These are phyloP conservation scores for Heterodera filipjevi DNA, from an alignment of 2,888 invertebrate species.

Conservation along the genomic window DNA sequence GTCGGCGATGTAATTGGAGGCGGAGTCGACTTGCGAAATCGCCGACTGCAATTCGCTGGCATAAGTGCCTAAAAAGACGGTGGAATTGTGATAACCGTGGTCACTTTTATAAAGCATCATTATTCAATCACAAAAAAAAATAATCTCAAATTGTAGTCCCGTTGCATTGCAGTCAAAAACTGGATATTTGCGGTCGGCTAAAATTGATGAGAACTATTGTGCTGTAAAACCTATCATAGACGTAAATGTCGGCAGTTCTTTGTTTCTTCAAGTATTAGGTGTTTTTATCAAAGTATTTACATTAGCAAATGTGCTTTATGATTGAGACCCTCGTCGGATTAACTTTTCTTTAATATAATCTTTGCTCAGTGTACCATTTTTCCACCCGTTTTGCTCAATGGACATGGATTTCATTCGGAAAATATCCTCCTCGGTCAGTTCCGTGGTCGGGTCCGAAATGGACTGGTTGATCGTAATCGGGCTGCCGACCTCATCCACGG, in stretches of 20 bases:
- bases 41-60: slow-evolving; percentile 55
- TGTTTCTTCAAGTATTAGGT: too few species aligned
- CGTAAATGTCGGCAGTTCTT: too few species aligned
- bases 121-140: too few species aligned
- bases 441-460: slow-evolving; percentile 37
- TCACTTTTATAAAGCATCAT: neutral
- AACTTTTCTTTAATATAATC: neutral
- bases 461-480: slow-evolving; percentile 25
- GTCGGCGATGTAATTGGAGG: slow-evolving; percentile 53
- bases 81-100: neutral
- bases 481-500: neutral
- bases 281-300: neutral
- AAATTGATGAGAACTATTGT: too few species aligned
- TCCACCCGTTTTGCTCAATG: slow-evolving; percentile 19
- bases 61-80: neutral
- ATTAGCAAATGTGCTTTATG: too few species aligned
- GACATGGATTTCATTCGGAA: slow-evolving; percentile 42
- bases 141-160: too few species aligned
- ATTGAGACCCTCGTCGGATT: too few species aligned
- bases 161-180: too few species aligned
- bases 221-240: too few species aligned
- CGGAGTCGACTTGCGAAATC: slow-evolving; percentile 59
- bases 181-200: too few species aligned
- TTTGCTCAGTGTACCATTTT: too few species aligned
- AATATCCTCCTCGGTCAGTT: slow-evolving; percentile 48